Evolutionary conservation across 2,888 invertebrate species (phyloP).

Genomic region (Spialia ferax): DNA sequence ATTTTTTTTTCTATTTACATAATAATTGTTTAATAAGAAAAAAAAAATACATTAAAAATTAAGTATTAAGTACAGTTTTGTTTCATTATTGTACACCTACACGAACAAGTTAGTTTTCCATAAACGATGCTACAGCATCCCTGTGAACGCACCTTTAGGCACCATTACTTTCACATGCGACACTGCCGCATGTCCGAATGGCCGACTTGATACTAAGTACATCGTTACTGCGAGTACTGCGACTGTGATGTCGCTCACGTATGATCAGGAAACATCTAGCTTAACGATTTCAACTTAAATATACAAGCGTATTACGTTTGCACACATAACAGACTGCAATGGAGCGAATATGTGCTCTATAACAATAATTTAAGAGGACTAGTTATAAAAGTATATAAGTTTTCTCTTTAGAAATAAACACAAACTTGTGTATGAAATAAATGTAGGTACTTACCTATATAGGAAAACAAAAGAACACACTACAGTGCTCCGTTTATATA

Average conservation of each 20-base stretch:
- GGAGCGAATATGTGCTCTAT: background rate
- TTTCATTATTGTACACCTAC: background rate
- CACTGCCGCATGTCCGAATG: slow-evolving; percentile 14
- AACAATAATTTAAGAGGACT: too few relatives aligned
- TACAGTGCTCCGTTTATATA: too few relatives aligned
- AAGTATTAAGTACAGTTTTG: too few relatives aligned
- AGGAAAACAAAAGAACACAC: too few relatives aligned
- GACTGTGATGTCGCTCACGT: slow-evolving; percentile 33
- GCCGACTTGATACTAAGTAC: slow-evolving; percentile 19
- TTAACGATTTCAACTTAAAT: slow-evolving; percentile 20
- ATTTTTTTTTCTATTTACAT: too few relatives aligned
- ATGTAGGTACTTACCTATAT: background rate
- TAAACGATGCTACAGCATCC: background rate
- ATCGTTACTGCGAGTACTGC: slow-evolving; percentile 29
- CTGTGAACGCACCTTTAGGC: slow-evolving; percentile 11
- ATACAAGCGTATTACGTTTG: background rate
- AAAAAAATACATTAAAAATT: too few relatives aligned
- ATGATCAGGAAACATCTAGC: slow-evolving; percentile 25
- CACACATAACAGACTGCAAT: background rate
- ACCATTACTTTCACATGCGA: slow-evolving; percentile 26
- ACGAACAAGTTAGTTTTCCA: background rate
- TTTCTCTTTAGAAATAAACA: too few relatives aligned
- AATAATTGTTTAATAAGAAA: too few relatives aligned
- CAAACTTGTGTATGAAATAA: too few relatives aligned
- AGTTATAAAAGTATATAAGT: too few relatives aligned